A percentile compares a stretch with the other conserved stretches of the same genome.
These are phyloP conservation scores for Cyclina sinensis DNA, from an alignment of 1,140 invertebrate species.

Conservation along the genomic window DNA sequence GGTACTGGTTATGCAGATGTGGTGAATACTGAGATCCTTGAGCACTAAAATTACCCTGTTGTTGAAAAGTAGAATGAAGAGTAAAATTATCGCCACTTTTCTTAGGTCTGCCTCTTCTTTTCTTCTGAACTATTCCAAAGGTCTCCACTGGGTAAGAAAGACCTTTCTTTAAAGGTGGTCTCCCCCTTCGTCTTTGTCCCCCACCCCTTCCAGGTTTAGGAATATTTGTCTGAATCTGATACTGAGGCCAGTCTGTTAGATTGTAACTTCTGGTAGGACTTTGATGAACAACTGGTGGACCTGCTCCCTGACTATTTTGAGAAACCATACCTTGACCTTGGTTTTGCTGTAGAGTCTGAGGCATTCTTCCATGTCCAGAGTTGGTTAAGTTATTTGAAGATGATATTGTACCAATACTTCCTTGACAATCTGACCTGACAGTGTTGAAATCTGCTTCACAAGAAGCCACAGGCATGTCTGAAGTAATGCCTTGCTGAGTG, in stretches of 20 bases:
- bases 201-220: background rate
- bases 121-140: constrained; percentile 50
- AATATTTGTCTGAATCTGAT: background rate
- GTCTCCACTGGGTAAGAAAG: constrained; percentile 8
- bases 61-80: background rate
- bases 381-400: background rate
- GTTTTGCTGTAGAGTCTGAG: background rate
- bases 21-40: background rate
- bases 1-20: background rate
- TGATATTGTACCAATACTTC: background rate
- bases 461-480: background rate
- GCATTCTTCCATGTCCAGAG: background rate
- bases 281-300: background rate
- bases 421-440: background rate
- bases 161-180: constrained; percentile 47
- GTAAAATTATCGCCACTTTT: constrained; percentile 23
- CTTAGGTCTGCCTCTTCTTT: constrained; percentile 19
- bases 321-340: background rate
- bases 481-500: background rate
- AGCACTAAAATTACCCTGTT: background rate
- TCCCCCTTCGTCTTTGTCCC: constrained; percentile 20
- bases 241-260: constrained; percentile 26
- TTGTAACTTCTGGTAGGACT: constrained; percentile 6
- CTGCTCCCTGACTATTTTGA: background rate
- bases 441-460: background rate